Base-by-base conservation (phyloP, 2,113 vertebrate genomes). In the Macaca mulatta region DNA sequence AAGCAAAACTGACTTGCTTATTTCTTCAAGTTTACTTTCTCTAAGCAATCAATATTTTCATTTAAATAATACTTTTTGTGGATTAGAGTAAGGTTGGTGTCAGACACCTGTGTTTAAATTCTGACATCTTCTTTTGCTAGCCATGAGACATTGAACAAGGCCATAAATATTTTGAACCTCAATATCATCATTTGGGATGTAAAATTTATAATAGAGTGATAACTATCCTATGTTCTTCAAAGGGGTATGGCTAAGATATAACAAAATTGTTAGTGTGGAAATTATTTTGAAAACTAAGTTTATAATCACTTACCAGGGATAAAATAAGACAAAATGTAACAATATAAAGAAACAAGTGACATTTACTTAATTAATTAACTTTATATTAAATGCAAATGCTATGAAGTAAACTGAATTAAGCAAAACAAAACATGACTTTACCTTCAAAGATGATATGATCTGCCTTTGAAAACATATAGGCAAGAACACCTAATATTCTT, bases 11-110 rank as follows among this genome's bases (percentile, higher is more conserved):
- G 70, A 77, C 11, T 86, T 93, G 52, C 5, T 52, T 79, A 67
- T 93, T 84, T 94, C 45, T 91, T 74, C n/a, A 67, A 74, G 70
- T 61, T 96, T 84, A 59, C 20, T 85, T 85, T 81, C 13, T 61
- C 64, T 72, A 32, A 40, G 43, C 3, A 84, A 69, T n/a, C 45
- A 96, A 77, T 64, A 91, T 10, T 89, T 91, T 78, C 16, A 89
- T 79, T 89, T 79, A 74, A 72, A 74, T 50, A 25, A 64, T 7
- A 85, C n/a, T 57, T 48, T 72, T 38, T 1, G 50, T 89, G 32
- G 35, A 7, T 61, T 92, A 30, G 18, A 79, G 22, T 74, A 57
- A 78, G 2, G 7, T 64, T 59, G 0, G 6, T 45, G 14, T 78
- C 67, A 93, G 57, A 89, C 9, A 78, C 17, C 30, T 85, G 30